These are phyloP conservation scores for Drosophila paulistorum DNA, from an alignment of 1,140 invertebrate genomes.

Conservation along the genomic window DNA sequence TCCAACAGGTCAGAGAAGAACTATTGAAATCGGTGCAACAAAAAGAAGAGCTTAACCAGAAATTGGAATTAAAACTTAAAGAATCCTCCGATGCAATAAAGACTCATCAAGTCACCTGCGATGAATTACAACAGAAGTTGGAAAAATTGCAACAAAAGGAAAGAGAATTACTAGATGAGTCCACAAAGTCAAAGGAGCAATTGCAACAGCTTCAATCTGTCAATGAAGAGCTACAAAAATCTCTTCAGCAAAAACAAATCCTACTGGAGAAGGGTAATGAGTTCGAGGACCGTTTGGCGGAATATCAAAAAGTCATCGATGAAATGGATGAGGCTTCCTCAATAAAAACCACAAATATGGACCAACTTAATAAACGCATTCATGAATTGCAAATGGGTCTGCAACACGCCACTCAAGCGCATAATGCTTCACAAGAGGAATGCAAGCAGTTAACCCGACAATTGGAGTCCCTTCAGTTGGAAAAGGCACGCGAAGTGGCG, in stretches of 20 bases:
- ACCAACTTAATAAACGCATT: constrained; percentile 47
- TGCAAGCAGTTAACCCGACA: constrained; percentile 51
- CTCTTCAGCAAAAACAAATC: constrained; percentile 33
- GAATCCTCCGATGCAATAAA: constrained; percentile 16
- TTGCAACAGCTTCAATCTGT: constrained; percentile 16
- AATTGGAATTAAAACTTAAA: neutral
- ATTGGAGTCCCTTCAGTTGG: constrained; percentile 50
- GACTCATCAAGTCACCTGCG: constrained; percentile 11
- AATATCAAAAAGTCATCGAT: constrained; percentile 74
- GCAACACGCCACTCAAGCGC: constrained; percentile 36
- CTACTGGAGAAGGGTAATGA: constrained; percentile 58
- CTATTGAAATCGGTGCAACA: constrained; percentile 10
- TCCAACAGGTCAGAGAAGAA: constrained; percentile 31
- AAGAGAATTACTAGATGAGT: constrained; percentile 13
- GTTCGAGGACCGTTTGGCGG: constrained; percentile 48
- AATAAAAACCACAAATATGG: constrained; percentile 39
- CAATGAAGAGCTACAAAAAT: constrained; percentile 22
- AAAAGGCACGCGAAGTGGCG: constrained; percentile 66
- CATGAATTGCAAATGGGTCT: constrained; percentile 52
- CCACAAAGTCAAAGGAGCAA: constrained; percentile 26
- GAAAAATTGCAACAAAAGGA: constrained; percentile 42
- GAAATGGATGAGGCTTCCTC: constrained; percentile 69
- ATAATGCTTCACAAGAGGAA: constrained; percentile 45
- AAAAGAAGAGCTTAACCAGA: neutral
- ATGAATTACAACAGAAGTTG: constrained; percentile 44